Conservation (phyloP, 2,797 vertebrate genomes). For the Macropodus opercularis region DNA sequence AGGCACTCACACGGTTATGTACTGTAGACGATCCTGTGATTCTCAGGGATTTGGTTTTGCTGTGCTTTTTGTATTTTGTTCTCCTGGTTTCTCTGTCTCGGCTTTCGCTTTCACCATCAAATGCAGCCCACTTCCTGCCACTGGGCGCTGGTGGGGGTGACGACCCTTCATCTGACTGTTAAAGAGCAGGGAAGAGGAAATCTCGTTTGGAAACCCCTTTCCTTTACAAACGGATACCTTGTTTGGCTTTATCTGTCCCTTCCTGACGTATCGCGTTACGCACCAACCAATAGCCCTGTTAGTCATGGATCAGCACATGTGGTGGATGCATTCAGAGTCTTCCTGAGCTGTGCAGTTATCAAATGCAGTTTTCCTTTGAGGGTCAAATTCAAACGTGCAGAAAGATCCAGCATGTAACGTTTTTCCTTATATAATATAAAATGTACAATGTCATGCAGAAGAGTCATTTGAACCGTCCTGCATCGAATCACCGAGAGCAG, state of each 20-base stretch:
- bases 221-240: conserved; percentile 52
- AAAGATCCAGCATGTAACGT: too few species aligned
- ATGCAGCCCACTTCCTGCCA: conserved; percentile 39
- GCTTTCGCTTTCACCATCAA: conserved; percentile 52
- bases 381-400: too few species aligned
- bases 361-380: conserved; percentile 40
- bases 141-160: conserved; percentile 14
- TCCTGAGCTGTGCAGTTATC: conserved; percentile 11
- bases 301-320: conserved; percentile 80
- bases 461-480: too few species aligned
- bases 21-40: conserved; percentile 12
- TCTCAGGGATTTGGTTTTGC: conserved; percentile 23
- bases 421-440: too few species aligned
- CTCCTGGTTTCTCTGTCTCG: conserved; percentile 38
- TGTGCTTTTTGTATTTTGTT: conserved; percentile 60
- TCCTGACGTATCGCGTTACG: conserved; percentile 76
- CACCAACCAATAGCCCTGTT: conserved; percentile 73
- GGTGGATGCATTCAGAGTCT: conserved; percentile 71
- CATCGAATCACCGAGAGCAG: too few species aligned
- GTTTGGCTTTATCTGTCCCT: conserved; percentile 64
- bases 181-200: conserved; percentile 68
- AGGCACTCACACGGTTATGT: conserved; percentile 4
- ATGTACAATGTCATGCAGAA: too few species aligned
- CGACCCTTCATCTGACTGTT: conserved; percentile 61
- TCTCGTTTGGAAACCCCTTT: conserved; percentile 62